Evolutionary conservation across 2,113 vertebrate genomes (phyloP).

Genomic region (Saguinus imperator): DNA sequence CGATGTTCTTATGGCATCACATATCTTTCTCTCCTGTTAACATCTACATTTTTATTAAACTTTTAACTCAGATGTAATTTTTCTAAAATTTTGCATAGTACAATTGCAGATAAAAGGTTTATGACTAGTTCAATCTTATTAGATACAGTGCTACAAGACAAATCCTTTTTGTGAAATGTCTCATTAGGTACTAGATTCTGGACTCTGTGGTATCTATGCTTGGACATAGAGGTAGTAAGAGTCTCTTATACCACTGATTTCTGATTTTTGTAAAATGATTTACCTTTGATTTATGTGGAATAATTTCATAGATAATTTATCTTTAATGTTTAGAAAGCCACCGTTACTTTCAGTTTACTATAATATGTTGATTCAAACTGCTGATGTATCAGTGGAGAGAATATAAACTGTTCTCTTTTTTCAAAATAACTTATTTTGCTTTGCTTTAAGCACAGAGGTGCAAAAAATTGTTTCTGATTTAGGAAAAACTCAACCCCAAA

Average conservation of each 20-base stretch:
- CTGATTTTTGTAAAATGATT: background rate
- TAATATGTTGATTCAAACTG: background rate
- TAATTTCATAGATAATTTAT: background rate
- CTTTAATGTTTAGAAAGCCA: background rate
- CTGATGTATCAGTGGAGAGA: background rate
- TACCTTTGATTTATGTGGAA: background rate
- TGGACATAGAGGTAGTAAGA: background rate
- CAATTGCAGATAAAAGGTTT: background rate
- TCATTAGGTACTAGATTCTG: background rate
- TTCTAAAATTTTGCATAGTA: background rate
- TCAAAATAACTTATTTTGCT: background rate
- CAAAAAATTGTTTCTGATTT: background rate
- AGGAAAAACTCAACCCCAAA: background rate
- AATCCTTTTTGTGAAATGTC: background rate
- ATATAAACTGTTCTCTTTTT: background rate
- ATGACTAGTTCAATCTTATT: background rate
- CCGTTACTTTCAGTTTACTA: background rate
- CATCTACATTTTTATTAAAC: background rate
- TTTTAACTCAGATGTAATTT: background rate
- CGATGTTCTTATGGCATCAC: background rate
- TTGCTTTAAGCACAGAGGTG: background rate
- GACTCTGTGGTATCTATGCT: no score
- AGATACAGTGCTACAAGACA: background rate
- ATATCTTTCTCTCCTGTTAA: background rate
- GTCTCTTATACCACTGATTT: background rate